These are phyloP conservation scores for Nasonovia ribisnigri DNA, from an alignment of 2,888 invertebrate species.

Conservation along the genomic window DNA sequence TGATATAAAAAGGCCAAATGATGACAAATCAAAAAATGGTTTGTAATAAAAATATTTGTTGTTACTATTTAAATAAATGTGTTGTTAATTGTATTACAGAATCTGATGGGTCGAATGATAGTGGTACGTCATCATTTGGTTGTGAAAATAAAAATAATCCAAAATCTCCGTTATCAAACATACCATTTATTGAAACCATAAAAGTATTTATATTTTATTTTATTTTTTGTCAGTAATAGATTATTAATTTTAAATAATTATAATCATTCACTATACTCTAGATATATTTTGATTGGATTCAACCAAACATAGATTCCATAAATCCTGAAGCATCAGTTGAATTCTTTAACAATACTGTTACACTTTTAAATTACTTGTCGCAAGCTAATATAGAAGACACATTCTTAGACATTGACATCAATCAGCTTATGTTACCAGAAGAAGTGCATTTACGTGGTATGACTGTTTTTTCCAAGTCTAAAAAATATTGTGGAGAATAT, in stretches of 20 bases:
- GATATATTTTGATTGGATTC: conserved; percentile 53
- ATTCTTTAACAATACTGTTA: conserved; percentile 43
- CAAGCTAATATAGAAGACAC: conserved; percentile 46
- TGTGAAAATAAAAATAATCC: conserved; percentile 52
- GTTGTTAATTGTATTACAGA: conserved; percentile 23
- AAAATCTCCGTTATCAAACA: conserved; percentile 26
- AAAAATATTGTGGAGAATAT: background rate
- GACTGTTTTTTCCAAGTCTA: conserved; percentile 30
- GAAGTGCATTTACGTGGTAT: conserved; percentile 60
- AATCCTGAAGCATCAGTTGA: conserved; percentile 32
- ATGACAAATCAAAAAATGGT: conserved; percentile 59
- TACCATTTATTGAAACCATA: conserved; percentile 51
- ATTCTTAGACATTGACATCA: background rate
- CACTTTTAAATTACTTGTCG: conserved; percentile 45
- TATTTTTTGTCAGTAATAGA: background rate
- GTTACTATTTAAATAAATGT: background rate
- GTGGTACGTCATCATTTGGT: conserved; percentile 59
- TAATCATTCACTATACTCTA: background rate
- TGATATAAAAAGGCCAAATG: conserved; percentile 62
- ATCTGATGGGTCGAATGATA: conserved; percentile 59
- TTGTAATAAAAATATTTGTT: background rate
- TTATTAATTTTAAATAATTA: background rate
- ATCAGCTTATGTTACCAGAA: conserved; percentile 40
- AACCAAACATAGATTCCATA: conserved; percentile 35
- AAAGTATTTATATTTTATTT: conserved; percentile 4